Conservation (phyloP, 2,113 vertebrate genomes). For the Dryoscopus gambensis region DNA sequence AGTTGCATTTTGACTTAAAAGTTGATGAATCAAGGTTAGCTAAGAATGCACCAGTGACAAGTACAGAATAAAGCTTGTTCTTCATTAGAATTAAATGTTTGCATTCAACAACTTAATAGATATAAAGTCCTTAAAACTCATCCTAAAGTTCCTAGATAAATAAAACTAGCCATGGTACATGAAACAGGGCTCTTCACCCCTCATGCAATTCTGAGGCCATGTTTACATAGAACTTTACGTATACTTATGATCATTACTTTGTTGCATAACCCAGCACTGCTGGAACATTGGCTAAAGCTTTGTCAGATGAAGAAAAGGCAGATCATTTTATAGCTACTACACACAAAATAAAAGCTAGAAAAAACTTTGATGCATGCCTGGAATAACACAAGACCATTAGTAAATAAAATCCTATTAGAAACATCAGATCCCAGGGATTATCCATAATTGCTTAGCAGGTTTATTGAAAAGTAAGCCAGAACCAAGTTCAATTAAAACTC, state of each 20-base stretch:
- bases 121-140: not conserved
- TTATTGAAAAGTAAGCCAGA: slow-evolving; percentile 8
- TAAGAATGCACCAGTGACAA: not conserved
- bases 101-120: not conserved
- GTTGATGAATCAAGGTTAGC: not conserved
- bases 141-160: not conserved
- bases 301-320: not conserved
- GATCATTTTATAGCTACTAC: slow-evolving; percentile 12
- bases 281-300: slow-evolving; percentile 3
- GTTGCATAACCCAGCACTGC: slow-evolving; percentile 17
- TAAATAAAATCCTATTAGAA: slow-evolving; percentile 46
- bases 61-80: not conserved
- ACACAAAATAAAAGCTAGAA: not conserved
- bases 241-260: not conserved
- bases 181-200: not conserved
- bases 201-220: not conserved
- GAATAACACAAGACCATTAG: slow-evolving; percentile 36
- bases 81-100: not conserved
- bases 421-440: slow-evolving; percentile 8
- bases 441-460: slow-evolving; percentile 20
- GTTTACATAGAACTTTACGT: not conserved
- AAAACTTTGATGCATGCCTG: slow-evolving; percentile 43
- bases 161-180: not conserved
- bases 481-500: not conserved
- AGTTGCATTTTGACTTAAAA: not conserved